phyloP scores from a whole-genome alignment of 2,113 vertebrate genomes.

The Charadrius vociferus region DNA sequence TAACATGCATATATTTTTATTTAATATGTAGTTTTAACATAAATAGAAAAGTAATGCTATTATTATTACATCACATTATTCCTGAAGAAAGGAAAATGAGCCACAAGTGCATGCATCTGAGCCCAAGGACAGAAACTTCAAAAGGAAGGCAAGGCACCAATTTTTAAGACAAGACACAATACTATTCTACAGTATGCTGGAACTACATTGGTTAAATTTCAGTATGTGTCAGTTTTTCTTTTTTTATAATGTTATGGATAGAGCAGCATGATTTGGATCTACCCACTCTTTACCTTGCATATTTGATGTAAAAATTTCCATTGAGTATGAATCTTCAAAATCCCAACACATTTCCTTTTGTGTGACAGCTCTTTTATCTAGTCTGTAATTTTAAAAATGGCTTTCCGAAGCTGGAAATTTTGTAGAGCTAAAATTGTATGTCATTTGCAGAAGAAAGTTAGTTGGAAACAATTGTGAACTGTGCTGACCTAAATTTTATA shows the following conservation, averaged over 20 bases:
- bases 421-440: not conserved
- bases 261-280: not conserved
- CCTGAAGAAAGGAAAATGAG: not conserved
- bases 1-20: not conserved
- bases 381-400: not conserved
- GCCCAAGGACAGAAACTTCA: not conserved
- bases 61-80: not conserved
- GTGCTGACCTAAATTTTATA: not conserved
- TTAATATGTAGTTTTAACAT: not conserved
- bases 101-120: not conserved
- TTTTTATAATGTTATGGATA: not conserved
- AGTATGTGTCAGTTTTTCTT: not conserved
- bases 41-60: not conserved
- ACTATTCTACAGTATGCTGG: not conserved
- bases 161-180: not conserved
- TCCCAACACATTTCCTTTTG: not conserved
- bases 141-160: not conserved
- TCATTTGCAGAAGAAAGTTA: not conserved
- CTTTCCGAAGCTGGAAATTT: not conserved
- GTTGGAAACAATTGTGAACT: not conserved
- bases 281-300: not conserved
- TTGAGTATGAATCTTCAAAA: not conserved
- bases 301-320: not conserved
- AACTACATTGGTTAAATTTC: not conserved
- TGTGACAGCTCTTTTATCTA: not conserved